Base-by-base conservation (phyloP, 30 jellyfish, hydroid and myxozoan genomes). In the Hydractinia echinata region DNA sequence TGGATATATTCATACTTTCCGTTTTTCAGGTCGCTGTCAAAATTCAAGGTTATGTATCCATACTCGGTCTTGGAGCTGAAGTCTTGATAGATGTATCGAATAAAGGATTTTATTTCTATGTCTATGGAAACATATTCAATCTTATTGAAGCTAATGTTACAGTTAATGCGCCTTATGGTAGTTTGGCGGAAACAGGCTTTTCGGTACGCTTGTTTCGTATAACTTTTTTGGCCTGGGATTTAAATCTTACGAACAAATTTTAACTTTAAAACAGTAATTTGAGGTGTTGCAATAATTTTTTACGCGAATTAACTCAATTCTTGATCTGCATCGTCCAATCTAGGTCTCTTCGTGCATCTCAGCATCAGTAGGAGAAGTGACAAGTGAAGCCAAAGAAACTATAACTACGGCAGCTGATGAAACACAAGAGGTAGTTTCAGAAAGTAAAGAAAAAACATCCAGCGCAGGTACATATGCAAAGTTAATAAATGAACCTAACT, bases 11-110 rank as follows among this genome's bases (percentile, higher is more conserved):
- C 44, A 64, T 64, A 6, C n/a, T n/a, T n/a, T n/a, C 5, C 19
- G 52, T 76, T 30, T 19, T 76, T 5, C 30, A 69, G 79, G 90
- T 81, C 8, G 86, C 64, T 6, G 86, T 85, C 11, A 73, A 72
- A 19, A 77, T 89, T 6, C 83, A 61, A 62, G 97, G 94, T 7
- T 79, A 51, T 62, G 54, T 86, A 4, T 8, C 85, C 4, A 21
- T 89, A 54, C 89, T 89, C 52, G 97, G 97, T 15, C 73, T 89
- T 8, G 82, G 78, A 16, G 82, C 95, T 4, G 95, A 72, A 21
- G 83, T 79, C 9, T 54, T 51, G 5, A 89, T 89, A 48, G 93
- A 84, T 4, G 71, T 89, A 30, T 71, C 68, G 1, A 86, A 84
- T 83, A 84, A 66, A 4, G 90, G 89, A 58, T 66, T 77, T 79